Evolutionary conservation across 2,797 vertebrate species (phyloP).

Genomic region (Mormyrus hasselquistii): DNA sequence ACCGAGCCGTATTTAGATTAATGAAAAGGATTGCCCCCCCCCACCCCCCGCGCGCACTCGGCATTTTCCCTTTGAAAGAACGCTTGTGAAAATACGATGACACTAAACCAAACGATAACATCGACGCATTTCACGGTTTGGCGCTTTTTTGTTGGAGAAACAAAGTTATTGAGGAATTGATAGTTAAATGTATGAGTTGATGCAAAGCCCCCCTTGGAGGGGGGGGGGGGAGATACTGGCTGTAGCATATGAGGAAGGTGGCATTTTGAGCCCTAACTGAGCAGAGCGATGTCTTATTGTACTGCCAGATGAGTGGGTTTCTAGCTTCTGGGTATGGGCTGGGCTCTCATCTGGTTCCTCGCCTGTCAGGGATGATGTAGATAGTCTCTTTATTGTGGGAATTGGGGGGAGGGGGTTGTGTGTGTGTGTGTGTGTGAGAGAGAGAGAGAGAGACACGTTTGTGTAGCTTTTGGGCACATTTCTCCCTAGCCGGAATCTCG

Average conservation of each 20-base stretch:
- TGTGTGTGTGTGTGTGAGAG: neutral
- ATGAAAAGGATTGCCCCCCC: constrained; percentile 1
- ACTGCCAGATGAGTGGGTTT: neutral
- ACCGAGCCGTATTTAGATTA: neutral
- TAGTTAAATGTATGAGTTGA: neutral
- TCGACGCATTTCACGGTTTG: neutral
- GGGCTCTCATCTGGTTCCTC: neutral
- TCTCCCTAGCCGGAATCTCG: neutral
- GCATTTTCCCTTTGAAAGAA: neutral
- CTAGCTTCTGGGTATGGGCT: neutral
- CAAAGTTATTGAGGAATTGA: neutral
- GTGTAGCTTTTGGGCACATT: neutral
- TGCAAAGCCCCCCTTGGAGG: neutral
- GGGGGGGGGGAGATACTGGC: neutral
- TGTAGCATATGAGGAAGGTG: neutral
- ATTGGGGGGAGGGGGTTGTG: neutral
- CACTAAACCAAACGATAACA: neutral
- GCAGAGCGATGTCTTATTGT: neutral
- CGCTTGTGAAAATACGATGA: neutral
- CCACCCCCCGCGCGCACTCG: neutral
- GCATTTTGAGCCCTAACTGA: neutral
- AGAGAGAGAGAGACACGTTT: neutral
- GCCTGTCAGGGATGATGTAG: neutral
- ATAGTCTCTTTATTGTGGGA: neutral
- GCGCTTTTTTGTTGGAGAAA: neutral